Percentiles rank a stretch among this genome's conserved stretches.
Evolutionary conservation across 2,888 invertebrate genomes (phyloP).

Genomic region (Raillietiella orientalis): DNA sequence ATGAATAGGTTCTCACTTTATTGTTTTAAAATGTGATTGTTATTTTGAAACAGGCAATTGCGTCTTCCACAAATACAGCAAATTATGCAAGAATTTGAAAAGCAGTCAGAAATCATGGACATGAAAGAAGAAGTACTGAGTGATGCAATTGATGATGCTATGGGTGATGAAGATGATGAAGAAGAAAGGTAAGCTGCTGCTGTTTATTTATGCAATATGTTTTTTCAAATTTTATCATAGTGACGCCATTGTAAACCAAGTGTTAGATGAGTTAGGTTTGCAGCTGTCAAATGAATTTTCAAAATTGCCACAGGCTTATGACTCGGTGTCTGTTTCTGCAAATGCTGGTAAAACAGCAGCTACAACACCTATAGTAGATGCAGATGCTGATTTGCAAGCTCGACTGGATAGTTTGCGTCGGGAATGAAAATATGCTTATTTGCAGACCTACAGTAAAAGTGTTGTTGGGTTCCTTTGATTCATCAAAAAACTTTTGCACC

Average conservation of each 20-base stretch:
- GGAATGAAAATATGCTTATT: too few species aligned
- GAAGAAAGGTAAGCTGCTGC: slow-evolving; percentile 42
- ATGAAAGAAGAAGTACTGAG: slow-evolving; percentile 99
- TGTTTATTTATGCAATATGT: background rate
- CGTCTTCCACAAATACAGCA: slow-evolving; percentile 97
- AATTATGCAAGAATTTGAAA: slow-evolving; percentile 89
- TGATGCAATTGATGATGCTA: slow-evolving; percentile 96
- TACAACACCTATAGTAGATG: slow-evolving; percentile 24
- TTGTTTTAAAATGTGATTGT: too few species aligned
- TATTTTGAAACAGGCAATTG: slow-evolving; percentile 41
- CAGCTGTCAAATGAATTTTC: slow-evolving; percentile 74
- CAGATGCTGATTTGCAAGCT: slow-evolving; percentile 89
- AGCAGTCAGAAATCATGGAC: slow-evolving; percentile 98
- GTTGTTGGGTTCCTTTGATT: too few species aligned
- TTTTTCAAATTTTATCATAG: slow-evolving; percentile 14
- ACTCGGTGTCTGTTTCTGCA: slow-evolving; percentile 21
- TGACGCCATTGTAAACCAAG: slow-evolving; percentile 78
- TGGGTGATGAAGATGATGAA: slow-evolving; percentile 93
- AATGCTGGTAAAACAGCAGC: slow-evolving; percentile 14
- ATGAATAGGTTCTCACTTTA: slow-evolving; percentile 96
- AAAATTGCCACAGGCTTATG: slow-evolving; percentile 39
- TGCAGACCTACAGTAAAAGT: too few species aligned
- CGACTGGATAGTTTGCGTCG: slow-evolving; percentile 72
- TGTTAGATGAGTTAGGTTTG: slow-evolving; percentile 83
- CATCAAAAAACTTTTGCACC: too few species aligned